Evolutionary conservation across 2,797 vertebrate genomes (phyloP), one percentile per base, ranked within the genome.

Genomic region (Anguilla anguilla): DNA sequence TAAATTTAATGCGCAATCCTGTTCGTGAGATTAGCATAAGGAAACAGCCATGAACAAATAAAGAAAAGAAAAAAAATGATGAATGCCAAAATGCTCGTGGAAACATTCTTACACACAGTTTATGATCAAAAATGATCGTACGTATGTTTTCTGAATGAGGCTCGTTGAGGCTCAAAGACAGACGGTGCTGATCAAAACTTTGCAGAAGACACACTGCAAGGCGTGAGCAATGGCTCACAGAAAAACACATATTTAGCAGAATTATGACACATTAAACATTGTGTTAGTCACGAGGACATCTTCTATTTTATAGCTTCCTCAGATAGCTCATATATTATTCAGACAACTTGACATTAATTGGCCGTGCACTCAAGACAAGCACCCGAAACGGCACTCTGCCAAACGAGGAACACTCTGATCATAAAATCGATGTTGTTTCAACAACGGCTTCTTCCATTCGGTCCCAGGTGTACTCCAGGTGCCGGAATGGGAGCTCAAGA

Each of bases 261-360:
- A 43, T 39, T 35, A 43, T 11, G 13, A 15, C 9, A 43, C 35
- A 39, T 77, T 43, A 77, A 77, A 39, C 31, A 74, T 1, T 4
- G 5, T 31, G n/a, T 15, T 6, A 67, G 61, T 67, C 13, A 22
- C 4, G 10, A 43, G 15, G 6, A 17, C 35, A 39, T 77, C 72
- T 19, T 11, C 15, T 74, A 15, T 77, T 77, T 77, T 77, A 43
- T 22, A 2, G 35, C 15, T 13, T 77, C 67, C 72, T 77, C 35
- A 77, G 72, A 35, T 77, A 77, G 31, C 35, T 77, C 72, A 77
- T 77, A 43, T 43, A 77, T 77, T 77, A 77, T 77, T 77, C 31
- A 77, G 35, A 39, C 31, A 17, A 19, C 72, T 43, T 43, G 35
- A n/a, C 15, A 77, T 77, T 35, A 77, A 77, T 77, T 77, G 72